These are phyloP conservation scores for Rhagophthalmus giganteus DNA, from an alignment of 2,888 invertebrate genomes.

Conservation along the genomic window DNA sequence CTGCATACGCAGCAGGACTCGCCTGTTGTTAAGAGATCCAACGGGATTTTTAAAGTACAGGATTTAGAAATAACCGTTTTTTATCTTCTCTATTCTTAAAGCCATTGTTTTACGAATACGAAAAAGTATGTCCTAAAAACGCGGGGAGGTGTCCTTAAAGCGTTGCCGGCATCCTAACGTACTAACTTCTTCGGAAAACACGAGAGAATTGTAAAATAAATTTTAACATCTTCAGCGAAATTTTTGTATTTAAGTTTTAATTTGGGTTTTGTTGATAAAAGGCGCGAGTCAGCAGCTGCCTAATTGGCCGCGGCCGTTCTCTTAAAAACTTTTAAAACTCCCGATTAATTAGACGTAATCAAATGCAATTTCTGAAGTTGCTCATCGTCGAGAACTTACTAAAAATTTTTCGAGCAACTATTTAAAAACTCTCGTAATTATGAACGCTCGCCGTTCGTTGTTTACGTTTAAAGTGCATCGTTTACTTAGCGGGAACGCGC, in stretches of 20 bases:
- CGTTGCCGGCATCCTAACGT: neutral
- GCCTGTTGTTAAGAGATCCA: slow-evolving; percentile 21
- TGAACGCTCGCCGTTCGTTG: neutral
- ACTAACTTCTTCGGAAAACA: neutral
- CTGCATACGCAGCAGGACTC: slow-evolving; percentile 32
- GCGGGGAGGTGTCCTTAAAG: slow-evolving; percentile 7
- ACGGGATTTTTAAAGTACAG: slow-evolving; percentile 24
- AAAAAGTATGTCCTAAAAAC: slow-evolving; percentile 13
- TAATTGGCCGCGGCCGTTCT: slow-evolving; percentile 11
- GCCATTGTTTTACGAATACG: slow-evolving; percentile 24
- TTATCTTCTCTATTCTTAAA: slow-evolving; percentile 20
- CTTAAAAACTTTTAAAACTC: slow-evolving; percentile 11
- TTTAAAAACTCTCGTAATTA: no score
- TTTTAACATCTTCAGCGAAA: slow-evolving; percentile 8
- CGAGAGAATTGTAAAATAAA: slow-evolving; percentile 9
- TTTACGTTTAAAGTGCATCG: neutral
- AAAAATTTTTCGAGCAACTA: no score
- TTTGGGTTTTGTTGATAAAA: slow-evolving; percentile 17
- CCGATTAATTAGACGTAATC: slow-evolving; percentile 12
- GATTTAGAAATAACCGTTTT: slow-evolving; percentile 23
- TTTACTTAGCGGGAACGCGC: no score
- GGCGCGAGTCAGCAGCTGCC: slow-evolving; percentile 12
- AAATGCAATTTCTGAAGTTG: slow-evolving; percentile 3
- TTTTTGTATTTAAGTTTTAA: slow-evolving; percentile 16
- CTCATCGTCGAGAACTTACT: no score